Conservation (phyloP, 2,113 vertebrate genomes). For the Phaethon lepturus region DNA sequence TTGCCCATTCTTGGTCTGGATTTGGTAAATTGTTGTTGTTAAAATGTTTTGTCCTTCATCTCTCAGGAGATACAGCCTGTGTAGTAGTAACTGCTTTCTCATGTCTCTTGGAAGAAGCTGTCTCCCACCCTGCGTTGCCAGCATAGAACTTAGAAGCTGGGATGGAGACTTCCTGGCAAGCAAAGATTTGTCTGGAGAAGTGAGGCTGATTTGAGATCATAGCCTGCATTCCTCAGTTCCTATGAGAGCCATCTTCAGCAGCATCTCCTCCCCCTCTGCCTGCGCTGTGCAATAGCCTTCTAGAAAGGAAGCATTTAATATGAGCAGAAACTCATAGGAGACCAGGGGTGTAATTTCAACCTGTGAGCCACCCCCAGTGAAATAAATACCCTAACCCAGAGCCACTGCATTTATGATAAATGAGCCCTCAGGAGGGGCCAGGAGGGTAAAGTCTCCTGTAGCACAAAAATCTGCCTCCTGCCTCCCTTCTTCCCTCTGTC, state of each 20-base stretch:
- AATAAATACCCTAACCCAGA: not conserved
- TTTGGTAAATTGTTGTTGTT: not conserved
- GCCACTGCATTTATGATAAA: not conserved
- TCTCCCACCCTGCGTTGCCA: not conserved
- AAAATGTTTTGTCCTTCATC: not conserved
- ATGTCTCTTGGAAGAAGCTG: not conserved
- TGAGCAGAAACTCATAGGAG: not conserved
- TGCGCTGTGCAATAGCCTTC: not conserved
- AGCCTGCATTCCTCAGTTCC: not conserved
- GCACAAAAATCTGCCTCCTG: not conserved
- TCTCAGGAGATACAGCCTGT: not conserved
- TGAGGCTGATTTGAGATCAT: not conserved
- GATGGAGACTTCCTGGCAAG: not conserved
- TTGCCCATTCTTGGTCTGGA: not conserved
- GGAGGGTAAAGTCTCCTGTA: not conserved
- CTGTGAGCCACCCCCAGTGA: not conserved
- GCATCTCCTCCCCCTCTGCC: not conserved
- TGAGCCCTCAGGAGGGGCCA: not conserved
- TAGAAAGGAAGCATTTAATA: not conserved
- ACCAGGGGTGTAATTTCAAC: conserved; percentile 5
- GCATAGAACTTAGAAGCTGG: not conserved
- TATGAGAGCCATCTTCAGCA: not conserved
- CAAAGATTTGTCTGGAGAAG: not conserved
- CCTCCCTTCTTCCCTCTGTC: not conserved
- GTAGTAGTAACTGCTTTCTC: not conserved